Base-by-base conservation (phyloP, 2,113 vertebrate species). In the Etheostoma cragini region DNA sequence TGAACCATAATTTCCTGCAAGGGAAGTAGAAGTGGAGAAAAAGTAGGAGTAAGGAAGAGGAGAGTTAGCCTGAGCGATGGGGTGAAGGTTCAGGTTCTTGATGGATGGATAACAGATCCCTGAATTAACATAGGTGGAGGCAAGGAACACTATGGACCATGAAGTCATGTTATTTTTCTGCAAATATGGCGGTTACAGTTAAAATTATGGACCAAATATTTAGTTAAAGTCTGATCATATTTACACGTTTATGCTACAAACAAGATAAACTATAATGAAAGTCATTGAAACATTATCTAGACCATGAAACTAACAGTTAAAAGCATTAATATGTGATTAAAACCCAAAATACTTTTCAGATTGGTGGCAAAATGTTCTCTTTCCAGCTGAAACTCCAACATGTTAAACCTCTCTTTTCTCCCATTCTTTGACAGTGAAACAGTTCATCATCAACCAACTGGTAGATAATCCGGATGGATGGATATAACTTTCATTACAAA, bases 1-100 rank as follows among this genome's bases (percentile, higher is more conserved):
- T 70, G 60, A 46, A 54, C 46, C 30, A 47, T 76, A 54, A 84
- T 71, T 76, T 60, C 76, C 58, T 75, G 38, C 24, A 52, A 46
- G 45, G 15, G 14, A 35, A 58, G 65, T 21, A 26, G 69, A 61
- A 57, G 77, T 57, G 21, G 67, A 35, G 47, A 8, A n/a, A 53
- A 58, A 35, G 24, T 21, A 33, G 15, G 22, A 60, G 67, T 49
- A 61, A 65, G 50, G 53, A 72, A 52, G 62, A 52, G 62, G 45
- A 65, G 60, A 52, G 42, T 17, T 21, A 65, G 26, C 42, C 21
- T 13, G 26, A 65, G 26, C 4, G 69, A 42, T 66, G 30, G 45
- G 24, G 53, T 15, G 45, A 38, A 17, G 42, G 45, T 68, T 68
- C 46, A 21, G 61, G 3, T 10, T 61, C 11, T 3, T 61, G 21